These are phyloP conservation scores for Augochlora pura DNA, from an alignment of 1,140 invertebrate species.

Conservation along the genomic window DNA sequence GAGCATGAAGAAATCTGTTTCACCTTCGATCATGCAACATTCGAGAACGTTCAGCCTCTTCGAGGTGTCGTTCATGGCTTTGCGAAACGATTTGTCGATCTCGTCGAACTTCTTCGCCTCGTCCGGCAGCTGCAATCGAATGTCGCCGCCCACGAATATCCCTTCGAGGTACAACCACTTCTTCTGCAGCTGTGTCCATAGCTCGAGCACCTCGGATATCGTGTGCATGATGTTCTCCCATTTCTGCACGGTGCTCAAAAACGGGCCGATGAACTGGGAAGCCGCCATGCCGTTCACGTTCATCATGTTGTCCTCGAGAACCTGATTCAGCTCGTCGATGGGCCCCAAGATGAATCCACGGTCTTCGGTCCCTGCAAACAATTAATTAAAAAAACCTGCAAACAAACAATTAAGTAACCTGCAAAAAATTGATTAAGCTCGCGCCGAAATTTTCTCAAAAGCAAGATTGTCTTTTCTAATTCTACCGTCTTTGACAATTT, in stretches of 20 bases:
- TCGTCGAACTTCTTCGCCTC: conserved; percentile 94
- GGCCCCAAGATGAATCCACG: conserved; percentile 88
- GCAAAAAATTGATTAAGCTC: background rate
- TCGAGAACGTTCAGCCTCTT: conserved; percentile 89
- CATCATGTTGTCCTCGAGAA: conserved; percentile 93
- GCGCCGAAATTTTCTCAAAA: too few species aligned
- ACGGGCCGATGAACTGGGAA: conserved; percentile 93
- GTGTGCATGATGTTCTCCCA: conserved; percentile 91
- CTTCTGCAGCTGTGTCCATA: conserved; percentile 90
- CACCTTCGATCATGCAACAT: conserved; percentile 85
- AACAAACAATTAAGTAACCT: conserved; percentile 67
- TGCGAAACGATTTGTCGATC: conserved; percentile 89
- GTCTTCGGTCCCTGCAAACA: conserved; percentile 78
- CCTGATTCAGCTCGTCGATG: conserved; percentile 89
- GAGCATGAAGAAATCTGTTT: conserved; percentile 3
- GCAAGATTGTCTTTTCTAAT: too few species aligned
- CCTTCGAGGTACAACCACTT: conserved; percentile 96
- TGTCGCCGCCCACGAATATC: conserved; percentile 94
- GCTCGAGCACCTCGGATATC: conserved; percentile 92
- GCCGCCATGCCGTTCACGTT: conserved; percentile 94
- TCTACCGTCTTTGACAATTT: too few species aligned
- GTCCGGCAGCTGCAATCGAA: conserved; percentile 90
- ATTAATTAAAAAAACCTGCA: conserved; percentile 69
- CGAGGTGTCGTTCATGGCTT: conserved; percentile 90
- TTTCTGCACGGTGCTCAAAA: conserved; percentile 88